Evolutionary conservation across 37 sponge, comb jelly and placozoan species (phyloP).

Genomic region (Chondrosia reniformis): DNA sequence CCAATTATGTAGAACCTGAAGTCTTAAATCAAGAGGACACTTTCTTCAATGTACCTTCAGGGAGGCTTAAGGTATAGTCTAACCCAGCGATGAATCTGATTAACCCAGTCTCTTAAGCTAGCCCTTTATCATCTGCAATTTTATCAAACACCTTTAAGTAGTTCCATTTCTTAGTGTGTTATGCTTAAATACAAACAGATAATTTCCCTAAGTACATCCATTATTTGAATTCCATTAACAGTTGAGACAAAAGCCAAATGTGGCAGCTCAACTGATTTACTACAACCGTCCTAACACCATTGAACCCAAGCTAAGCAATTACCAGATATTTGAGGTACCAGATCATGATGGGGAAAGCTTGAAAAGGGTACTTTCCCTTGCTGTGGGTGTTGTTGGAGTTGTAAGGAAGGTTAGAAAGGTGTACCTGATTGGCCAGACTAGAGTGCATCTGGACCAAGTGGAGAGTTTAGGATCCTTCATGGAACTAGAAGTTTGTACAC

Average conservation of each 20-base stretch:
- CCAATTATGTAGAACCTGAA: constrained; percentile 30
- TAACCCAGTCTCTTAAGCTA: too few relatives aligned
- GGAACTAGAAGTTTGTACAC: constrained; percentile 65
- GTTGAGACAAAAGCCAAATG: too few relatives aligned
- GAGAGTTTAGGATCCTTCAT: constrained; percentile 68
- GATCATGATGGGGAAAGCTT: constrained; percentile 27
- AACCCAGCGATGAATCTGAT: too few relatives aligned
- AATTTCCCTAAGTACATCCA: too few relatives aligned
- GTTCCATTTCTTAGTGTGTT: too few relatives aligned
- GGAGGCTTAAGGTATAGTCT: constrained; percentile 81
- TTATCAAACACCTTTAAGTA: too few relatives aligned
- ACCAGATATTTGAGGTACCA: constrained; percentile 2
- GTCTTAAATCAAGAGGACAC: constrained; percentile 59
- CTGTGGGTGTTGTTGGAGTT: constrained; percentile 51
- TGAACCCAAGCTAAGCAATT: constrained; percentile 68
- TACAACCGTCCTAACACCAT: constrained; percentile 51
- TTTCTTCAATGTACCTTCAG: constrained; percentile 51
- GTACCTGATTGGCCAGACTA: constrained; percentile 72
- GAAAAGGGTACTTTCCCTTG: constrained; percentile 32
- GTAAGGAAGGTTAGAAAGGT: constrained; percentile 62
- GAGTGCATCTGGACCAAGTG: constrained; percentile 71
- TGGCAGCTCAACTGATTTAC: constrained; percentile 49
- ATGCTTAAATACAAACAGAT: too few relatives aligned
- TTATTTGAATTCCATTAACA: too few relatives aligned
- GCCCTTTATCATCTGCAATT: too few relatives aligned